phyloP scores from a whole-genome alignment of 2,888 invertebrate species.

The Teleiodes luculella region DNA sequence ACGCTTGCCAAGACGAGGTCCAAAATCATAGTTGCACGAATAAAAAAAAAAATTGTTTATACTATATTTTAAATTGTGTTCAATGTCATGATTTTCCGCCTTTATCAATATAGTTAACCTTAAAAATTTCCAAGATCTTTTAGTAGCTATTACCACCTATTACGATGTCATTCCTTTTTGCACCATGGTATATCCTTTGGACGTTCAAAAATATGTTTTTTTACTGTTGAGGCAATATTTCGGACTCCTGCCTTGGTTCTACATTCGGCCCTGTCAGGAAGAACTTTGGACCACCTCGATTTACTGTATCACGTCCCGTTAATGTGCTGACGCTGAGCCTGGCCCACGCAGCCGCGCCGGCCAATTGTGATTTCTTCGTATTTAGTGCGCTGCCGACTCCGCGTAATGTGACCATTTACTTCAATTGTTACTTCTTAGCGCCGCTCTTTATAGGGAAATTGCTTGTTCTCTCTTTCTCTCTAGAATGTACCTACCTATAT shows the following conservation, averaged over 20 bases:
- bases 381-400: slow-evolving; percentile 28
- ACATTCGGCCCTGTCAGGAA: background rate
- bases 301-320: slow-evolving; percentile 52
- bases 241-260: background rate
- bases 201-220: no score
- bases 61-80: no score
- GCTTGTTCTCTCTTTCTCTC: background rate
- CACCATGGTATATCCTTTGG: no score
- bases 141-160: no score
- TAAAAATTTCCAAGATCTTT: no score
- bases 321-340: slow-evolving; percentile 54
- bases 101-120: no score
- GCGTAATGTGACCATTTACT: slow-evolving; percentile 38
- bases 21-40: no score
- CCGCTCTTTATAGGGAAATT: background rate
- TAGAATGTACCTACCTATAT: background rate
- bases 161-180: no score
- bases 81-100: no score
- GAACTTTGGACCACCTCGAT: slow-evolving; percentile 54
- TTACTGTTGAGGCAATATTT: no score
- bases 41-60: no score
- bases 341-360: slow-evolving; percentile 31
- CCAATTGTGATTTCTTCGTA: slow-evolving; percentile 43
- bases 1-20: no score
- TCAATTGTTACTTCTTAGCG: slow-evolving; percentile 30